Base-by-base conservation (phyloP, 2,888 invertebrate genomes). In the Drosophila affinis region DNA sequence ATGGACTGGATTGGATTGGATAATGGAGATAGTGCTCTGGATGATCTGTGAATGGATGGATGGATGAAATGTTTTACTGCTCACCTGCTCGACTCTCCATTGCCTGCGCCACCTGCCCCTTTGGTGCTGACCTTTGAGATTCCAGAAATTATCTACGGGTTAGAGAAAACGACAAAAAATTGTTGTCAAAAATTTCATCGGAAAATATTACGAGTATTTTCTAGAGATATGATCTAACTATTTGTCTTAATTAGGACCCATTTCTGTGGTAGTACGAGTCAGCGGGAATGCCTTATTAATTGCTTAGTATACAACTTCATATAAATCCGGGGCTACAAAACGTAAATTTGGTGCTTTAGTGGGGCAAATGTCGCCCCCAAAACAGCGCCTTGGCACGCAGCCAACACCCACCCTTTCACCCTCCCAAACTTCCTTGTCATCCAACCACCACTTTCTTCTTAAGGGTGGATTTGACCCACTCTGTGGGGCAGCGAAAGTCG, bases 91-190 rank as follows among this genome's bases (percentile, higher is more conserved):
- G 93, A 92, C 91, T 94, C 89, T 71, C 80, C 79, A 76, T 76
- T 93, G 83, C 93, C 92, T 78, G 76, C 93, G 79, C 93, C 92
- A 79, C 93, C 29, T 29, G 29, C 92, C 76, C 93, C 93, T 80
- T 64, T 72, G 34, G 48, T 45, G 74, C 93, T 90, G 75, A 93
- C 93, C 93, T 93, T 91, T 6, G 60, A 65, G 78, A 93, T 93
- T 93, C 93, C 91, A 29, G 83, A 94, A 90, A 95, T 95, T 93
- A 95, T 95, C 95, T 95, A 92, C n/a, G 93, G 90, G 60, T 14
- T 39, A n/a, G 62, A 76, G 71, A 54, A 71, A 62, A 12, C 10
- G 9, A 27, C 10, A 51, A 21, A 39, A 21, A 21, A 2, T 1
- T 2, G 18, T 21, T 48, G 12, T 2, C 9, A 18, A 52, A 27